These are phyloP conservation scores for Engystomops pustulosus DNA, from an alignment of 2,113 vertebrate species.

Conservation along the genomic window DNA sequence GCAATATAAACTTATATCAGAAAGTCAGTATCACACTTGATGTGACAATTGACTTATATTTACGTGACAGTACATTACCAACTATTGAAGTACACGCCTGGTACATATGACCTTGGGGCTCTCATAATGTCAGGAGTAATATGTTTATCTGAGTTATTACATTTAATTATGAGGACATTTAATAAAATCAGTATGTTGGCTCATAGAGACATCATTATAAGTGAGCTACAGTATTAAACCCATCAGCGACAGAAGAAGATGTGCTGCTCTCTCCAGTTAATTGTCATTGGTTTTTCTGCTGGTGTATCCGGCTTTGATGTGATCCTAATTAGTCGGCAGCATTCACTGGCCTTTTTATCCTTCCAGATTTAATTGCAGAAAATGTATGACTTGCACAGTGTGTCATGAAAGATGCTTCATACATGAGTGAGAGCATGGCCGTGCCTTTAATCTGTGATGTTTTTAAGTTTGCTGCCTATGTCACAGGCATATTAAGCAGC, in stretches of 20 bases:
- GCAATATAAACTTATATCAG: too few species aligned
- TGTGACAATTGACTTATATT: background rate
- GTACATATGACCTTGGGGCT: background rate
- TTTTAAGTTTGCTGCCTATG: constrained; percentile 42
- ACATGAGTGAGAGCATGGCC: constrained; percentile 34
- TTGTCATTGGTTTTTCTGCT: constrained; percentile 19
- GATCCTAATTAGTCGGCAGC: constrained; percentile 47
- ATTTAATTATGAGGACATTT: constrained; percentile 4
- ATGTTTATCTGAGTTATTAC: background rate
- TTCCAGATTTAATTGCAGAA: constrained; percentile 44
- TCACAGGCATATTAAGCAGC: constrained; percentile 45
- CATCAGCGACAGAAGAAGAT: background rate
- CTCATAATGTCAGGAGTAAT: background rate
- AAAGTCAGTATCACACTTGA: background rate
- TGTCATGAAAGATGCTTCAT: constrained; percentile 48
- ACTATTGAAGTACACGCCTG: background rate
- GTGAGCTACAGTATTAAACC: background rate
- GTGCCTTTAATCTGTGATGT: constrained; percentile 32
- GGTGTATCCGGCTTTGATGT: constrained; percentile 35
- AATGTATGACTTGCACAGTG: constrained; percentile 31
- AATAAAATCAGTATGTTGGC: background rate
- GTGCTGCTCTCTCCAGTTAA: background rate
- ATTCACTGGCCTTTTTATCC: constrained; percentile 20
- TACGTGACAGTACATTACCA: background rate
- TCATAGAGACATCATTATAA: constrained; percentile 30